These are phyloP conservation scores for Microtus oregoni DNA, from an alignment of 2,113 vertebrate species.

Conservation along the genomic window DNA sequence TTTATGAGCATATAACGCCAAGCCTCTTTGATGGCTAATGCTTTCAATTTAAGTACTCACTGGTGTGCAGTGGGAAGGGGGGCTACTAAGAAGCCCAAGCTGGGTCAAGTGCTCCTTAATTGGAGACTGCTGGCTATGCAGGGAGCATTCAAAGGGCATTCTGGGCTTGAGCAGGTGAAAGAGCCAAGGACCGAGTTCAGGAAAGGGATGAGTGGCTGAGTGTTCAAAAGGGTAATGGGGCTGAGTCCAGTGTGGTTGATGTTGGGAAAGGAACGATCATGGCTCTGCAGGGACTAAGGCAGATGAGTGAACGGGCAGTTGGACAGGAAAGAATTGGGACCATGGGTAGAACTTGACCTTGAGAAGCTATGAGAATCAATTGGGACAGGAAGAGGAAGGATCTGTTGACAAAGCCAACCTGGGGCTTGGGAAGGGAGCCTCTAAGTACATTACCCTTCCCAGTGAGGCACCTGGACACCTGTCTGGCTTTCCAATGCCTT, in stretches of 20 bases:
- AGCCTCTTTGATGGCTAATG: background rate
- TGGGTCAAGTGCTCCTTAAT: background rate
- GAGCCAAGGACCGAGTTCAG: background rate
- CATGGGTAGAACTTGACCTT: constrained; percentile 40
- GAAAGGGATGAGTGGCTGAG: background rate
- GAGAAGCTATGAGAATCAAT: background rate
- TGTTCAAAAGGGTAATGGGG: background rate
- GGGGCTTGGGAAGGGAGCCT: background rate
- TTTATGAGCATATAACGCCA: constrained; percentile 38
- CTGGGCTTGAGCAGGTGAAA: background rate
- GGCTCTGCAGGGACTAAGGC: background rate
- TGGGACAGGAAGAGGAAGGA: background rate
- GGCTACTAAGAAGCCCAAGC: background rate
- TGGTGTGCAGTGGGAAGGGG: background rate
- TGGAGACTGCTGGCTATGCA: background rate
- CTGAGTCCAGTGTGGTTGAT: background rate
- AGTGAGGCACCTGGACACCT: background rate
- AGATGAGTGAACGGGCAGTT: background rate
- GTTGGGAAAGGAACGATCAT: background rate
- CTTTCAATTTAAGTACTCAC: background rate
- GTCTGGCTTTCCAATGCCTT: background rate
- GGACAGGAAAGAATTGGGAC: constrained; percentile 36
- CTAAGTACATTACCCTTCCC: background rate
- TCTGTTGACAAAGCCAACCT: background rate
- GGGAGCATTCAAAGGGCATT: background rate